phyloP scores from a whole-genome alignment of 1,140 invertebrate species.

The Trypoxylus dichotomus region DNA sequence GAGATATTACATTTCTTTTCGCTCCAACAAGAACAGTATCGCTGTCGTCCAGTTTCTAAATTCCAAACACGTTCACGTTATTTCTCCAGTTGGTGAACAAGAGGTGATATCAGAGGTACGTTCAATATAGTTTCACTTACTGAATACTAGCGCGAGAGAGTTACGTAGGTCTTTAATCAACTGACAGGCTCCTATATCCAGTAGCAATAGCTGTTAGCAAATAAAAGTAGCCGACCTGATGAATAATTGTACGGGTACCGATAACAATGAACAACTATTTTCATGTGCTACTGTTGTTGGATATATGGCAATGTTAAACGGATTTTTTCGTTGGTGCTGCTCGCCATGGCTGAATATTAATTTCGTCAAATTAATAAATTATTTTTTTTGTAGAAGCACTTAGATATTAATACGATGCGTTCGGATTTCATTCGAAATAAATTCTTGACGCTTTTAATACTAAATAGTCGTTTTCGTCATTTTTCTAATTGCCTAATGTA shows the following conservation, averaged over 20 bases:
- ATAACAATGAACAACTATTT: conserved; percentile 31
- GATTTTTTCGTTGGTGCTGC: conserved; percentile 33
- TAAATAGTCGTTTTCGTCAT: no score
- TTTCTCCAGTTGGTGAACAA: conserved; percentile 37
- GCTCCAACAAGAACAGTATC: not conserved
- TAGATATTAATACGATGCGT: no score
- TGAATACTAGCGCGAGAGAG: not conserved
- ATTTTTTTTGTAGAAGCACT: no score
- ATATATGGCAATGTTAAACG: conserved; percentile 38
- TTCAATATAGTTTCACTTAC: conserved; percentile 17
- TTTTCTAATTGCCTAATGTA: no score
- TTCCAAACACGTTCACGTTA: conserved; percentile 45
- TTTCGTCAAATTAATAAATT: no score
- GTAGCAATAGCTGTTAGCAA: conserved; percentile 47
- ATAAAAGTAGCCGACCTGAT: conserved; percentile 45
- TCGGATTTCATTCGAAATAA: no score
- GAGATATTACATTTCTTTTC: conserved; percentile 23
- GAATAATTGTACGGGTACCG: conserved; percentile 30
- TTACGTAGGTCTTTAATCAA: conserved; percentile 26
- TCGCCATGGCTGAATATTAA: no score
- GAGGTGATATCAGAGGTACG: not conserved
- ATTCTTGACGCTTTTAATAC: no score
- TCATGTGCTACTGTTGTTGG: conserved; percentile 19
- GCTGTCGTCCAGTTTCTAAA: conserved; percentile 34
- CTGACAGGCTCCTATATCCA: conserved; percentile 38